Percentiles rank a stretch among this genome's conserved stretches.
phyloP scores from a whole-genome alignment of 2,888 invertebrate genomes.

The Abscondita cerata region DNA sequence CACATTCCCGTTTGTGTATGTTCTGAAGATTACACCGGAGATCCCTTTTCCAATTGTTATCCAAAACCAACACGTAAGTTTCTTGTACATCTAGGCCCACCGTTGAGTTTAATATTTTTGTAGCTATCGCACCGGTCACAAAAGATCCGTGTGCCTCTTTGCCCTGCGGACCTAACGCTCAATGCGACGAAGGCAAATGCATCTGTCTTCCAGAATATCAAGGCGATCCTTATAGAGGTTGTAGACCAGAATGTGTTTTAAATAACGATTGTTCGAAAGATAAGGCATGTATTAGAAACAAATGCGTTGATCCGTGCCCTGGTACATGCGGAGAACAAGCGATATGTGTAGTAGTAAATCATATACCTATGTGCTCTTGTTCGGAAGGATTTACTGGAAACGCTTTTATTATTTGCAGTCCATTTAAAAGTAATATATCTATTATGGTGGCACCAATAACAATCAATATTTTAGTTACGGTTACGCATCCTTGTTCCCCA shows the following conservation, averaged over 20 bases:
- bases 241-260: conserved; percentile 74
- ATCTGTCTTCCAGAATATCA: conserved; percentile 70
- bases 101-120: conserved; percentile 8
- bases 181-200: conserved; percentile 73
- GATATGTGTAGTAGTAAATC: conserved; percentile 75
- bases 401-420: conserved; percentile 71
- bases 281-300: conserved; percentile 73
- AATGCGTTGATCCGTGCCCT: conserved; percentile 75
- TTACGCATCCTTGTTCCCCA: conserved; percentile 62
- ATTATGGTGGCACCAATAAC: not conserved
- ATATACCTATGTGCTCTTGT: conserved; percentile 73
- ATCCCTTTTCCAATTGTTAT: conserved; percentile 63
- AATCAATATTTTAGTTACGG: conserved; percentile 13
- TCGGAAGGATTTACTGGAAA: conserved; percentile 68
- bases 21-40: conserved; percentile 67
- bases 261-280: conserved; percentile 73
- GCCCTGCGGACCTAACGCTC: conserved; percentile 76
- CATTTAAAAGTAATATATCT: conserved; percentile 55
- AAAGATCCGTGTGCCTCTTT: conserved; percentile 72
- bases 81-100: not conserved
- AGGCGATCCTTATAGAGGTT: conserved; percentile 73
- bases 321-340: conserved; percentile 76
- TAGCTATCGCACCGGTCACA: conserved; percentile 47
- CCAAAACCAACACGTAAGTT: conserved; percentile 51
- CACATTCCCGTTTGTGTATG: conserved; percentile 74